These are phyloP conservation scores for Lepidocolaptes lacrymiger DNA, from an alignment of 2,797 vertebrate species.

Conservation along the genomic window DNA sequence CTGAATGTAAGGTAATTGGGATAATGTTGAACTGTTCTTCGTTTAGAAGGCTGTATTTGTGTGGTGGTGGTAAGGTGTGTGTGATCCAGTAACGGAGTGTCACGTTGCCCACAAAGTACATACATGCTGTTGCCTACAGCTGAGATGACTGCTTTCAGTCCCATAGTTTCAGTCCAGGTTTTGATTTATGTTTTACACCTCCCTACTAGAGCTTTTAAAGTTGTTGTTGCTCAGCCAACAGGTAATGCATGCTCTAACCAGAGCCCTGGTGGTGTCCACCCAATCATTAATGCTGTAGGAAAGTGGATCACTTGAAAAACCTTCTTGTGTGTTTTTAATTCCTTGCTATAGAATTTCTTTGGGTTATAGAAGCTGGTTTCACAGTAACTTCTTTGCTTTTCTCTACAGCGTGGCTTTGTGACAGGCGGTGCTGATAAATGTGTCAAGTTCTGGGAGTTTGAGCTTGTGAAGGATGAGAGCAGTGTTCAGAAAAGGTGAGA, in stretches of 20 bases:
- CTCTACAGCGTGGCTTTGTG: constrained; percentile 87
- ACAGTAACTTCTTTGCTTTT: background rate
- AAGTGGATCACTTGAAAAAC: background rate
- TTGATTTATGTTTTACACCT: background rate
- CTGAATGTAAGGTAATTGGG: background rate
- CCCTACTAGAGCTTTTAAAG: background rate
- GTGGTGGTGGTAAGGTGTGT: background rate
- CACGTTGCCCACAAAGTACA: background rate
- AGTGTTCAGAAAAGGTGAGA: constrained; percentile 85
- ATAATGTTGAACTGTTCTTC: background rate
- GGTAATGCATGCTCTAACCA: background rate
- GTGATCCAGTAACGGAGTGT: background rate
- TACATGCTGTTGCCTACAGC: background rate
- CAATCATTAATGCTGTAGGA: background rate
- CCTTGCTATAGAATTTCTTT: background rate
- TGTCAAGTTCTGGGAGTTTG: constrained; percentile 98
- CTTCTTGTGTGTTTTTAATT: background rate
- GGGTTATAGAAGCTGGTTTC: background rate
- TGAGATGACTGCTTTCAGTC: background rate
- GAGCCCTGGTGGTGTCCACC: background rate
- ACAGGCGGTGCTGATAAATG: constrained; percentile 94
- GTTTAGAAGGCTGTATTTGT: background rate
- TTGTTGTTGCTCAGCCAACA: background rate
- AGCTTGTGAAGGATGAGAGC: constrained; percentile 87
- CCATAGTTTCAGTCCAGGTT: background rate